A percentile compares a stretch with the other conserved stretches of the same genome.
phyloP scores from a whole-genome alignment of 2,113 vertebrate species.

The Dolichotis patagonum region DNA sequence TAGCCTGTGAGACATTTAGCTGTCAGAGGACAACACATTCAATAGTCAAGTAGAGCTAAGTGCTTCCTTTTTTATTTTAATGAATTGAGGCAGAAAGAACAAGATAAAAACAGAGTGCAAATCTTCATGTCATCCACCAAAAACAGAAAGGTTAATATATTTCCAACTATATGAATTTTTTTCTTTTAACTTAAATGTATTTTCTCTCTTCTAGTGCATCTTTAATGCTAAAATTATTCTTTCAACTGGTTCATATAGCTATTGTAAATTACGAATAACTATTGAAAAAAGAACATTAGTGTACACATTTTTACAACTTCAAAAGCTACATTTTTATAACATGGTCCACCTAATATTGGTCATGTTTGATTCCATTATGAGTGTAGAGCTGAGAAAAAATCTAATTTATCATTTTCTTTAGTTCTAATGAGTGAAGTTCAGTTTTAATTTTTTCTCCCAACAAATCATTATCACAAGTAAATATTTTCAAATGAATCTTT shows the following conservation, averaged over 20 bases:
- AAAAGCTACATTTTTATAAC: slow-evolving; percentile 15
- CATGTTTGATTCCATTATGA: not conserved
- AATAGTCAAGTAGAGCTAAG: not conserved
- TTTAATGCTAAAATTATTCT: slow-evolving; percentile 47
- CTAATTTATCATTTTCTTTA: not conserved
- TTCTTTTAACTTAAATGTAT: slow-evolving; percentile 25
- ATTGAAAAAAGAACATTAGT: not conserved
- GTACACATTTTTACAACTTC: not conserved
- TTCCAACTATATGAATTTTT: not conserved
- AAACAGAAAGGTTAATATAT: not conserved
- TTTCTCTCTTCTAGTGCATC: not conserved
- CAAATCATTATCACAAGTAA: not conserved
- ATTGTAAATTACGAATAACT: slow-evolving; percentile 30
- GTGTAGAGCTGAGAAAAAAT: not conserved
- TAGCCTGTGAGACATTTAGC: not conserved
- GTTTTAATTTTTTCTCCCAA: not conserved
- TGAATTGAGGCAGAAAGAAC: not conserved
- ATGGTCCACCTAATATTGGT: not conserved
- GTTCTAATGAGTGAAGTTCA: not conserved
- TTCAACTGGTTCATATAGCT: not conserved
- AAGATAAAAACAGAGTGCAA: not conserved
- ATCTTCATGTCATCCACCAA: not conserved
- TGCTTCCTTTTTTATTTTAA: slow-evolving; percentile 45
- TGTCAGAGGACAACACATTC: not conserved
- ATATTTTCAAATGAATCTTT: slow-evolving; percentile 12